phyloP scores from a whole-genome alignment of 2,888 invertebrate genomes.

The Melanostoma scalare region DNA sequence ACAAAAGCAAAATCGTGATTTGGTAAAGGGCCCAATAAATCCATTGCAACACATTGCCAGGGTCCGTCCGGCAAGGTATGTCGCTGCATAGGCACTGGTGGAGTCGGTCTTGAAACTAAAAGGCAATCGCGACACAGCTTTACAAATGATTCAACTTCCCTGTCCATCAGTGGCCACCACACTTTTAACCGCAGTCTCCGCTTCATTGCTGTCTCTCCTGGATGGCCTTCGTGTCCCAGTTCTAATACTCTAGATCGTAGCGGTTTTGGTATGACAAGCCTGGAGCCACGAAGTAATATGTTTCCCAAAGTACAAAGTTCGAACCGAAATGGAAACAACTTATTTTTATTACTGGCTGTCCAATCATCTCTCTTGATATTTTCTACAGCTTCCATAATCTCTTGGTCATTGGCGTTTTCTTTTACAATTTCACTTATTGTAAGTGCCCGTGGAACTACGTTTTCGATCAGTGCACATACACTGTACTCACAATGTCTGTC shows the following conservation, averaged over 20 bases:
- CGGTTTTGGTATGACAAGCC: background rate
- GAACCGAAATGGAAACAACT: conserved; percentile 9
- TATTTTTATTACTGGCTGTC: background rate
- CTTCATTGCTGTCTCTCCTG: no score
- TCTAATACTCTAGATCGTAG: conserved; percentile 3
- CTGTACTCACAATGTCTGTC: conserved; percentile 9
- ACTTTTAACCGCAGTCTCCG: no score
- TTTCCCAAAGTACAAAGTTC: conserved; percentile 7
- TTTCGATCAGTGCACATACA: background rate
- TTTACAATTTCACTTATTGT: conserved; percentile 5
- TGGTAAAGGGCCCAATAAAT: background rate
- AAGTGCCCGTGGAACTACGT: background rate
- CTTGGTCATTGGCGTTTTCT: background rate
- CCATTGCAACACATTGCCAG: background rate
- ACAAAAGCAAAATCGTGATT: background rate
- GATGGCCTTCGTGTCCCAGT: no score
- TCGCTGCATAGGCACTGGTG: background rate
- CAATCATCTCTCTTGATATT: conserved; percentile 7
- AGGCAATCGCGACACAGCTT: conserved; percentile 8
- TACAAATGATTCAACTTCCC: no score
- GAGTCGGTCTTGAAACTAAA: conserved; percentile 11
- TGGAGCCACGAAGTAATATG: conserved; percentile 1
- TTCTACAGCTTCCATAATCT: background rate
- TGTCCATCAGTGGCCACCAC: no score
- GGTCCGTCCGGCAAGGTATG: background rate